phyloP scores from a whole-genome alignment of 35 echinoderm and acorn worm species.

The Strongylocentrotus purpuratus region DNA sequence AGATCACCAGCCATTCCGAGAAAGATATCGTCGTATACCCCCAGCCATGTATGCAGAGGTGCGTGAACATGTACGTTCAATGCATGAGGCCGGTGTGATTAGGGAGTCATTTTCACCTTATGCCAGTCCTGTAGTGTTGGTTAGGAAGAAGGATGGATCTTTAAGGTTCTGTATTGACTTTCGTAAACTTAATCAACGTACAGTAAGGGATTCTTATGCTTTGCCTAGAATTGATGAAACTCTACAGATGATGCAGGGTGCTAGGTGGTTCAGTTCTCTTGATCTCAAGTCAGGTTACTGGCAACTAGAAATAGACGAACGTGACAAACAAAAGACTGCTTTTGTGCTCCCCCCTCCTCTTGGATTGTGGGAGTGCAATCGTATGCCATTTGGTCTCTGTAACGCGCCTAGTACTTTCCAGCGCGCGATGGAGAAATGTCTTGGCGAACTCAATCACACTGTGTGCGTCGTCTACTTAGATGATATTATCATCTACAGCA shows the following conservation, averaged over 20 bases:
- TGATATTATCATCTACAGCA: not conserved
- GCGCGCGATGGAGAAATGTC: no score
- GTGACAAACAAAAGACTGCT: not conserved
- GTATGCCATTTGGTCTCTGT: no score
- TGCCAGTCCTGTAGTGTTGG: no score
- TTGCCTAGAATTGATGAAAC: no score
- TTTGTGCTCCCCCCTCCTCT: conserved; percentile 15
- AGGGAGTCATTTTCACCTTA: no score
- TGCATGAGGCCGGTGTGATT: no score
- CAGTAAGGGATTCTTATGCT: not conserved
- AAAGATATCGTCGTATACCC: not conserved
- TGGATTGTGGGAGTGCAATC: no score
- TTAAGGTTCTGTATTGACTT: not conserved
- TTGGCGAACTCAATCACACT: not conserved
- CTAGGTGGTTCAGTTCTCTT: not conserved
- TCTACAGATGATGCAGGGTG: no score
- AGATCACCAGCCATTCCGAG: not conserved
- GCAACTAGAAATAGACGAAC: not conserved
- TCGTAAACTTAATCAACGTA: not conserved
- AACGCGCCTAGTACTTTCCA: no score
- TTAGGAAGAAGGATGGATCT: no score
- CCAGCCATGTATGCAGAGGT: no score
- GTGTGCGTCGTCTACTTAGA: not conserved
- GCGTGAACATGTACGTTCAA: no score
- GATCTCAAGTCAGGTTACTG: not conserved